These are phyloP conservation scores for silkworm (Bombyx mori) DNA, from an alignment of 1,140 invertebrate genomes.

Conservation along the genomic window ASM3026992v2 NC_085121.1:5678001-5678500, in stretches of 20 bases:
- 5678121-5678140: too few relatives aligned
- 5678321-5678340: constrained; percentile 57
- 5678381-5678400: constrained; percentile 8
- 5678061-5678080: too few relatives aligned
- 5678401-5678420: constrained; percentile 5
- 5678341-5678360: constrained; percentile 74
- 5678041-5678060: neutral
- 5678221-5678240: too few relatives aligned
- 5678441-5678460: constrained; percentile 13
- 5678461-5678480: constrained; percentile 15
- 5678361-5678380: constrained; percentile 80
- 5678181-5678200: too few relatives aligned
- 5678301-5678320: constrained; percentile 30
- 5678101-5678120: too few relatives aligned
- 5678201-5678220: too few relatives aligned
- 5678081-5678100: too few relatives aligned
- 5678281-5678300: too few relatives aligned
- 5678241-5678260: too few relatives aligned
- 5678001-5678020: neutral
- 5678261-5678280: too few relatives aligned
- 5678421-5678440: neutral
- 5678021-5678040: neutral
- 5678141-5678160: too few relatives aligned
- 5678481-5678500: neutral
- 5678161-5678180: too few relatives aligned